Percentiles rank a stretch among this genome's conserved stretches.
Evolutionary conservation across 1,140 invertebrate genomes (phyloP).

Genomic region (Antheraea pernyi): DNA sequence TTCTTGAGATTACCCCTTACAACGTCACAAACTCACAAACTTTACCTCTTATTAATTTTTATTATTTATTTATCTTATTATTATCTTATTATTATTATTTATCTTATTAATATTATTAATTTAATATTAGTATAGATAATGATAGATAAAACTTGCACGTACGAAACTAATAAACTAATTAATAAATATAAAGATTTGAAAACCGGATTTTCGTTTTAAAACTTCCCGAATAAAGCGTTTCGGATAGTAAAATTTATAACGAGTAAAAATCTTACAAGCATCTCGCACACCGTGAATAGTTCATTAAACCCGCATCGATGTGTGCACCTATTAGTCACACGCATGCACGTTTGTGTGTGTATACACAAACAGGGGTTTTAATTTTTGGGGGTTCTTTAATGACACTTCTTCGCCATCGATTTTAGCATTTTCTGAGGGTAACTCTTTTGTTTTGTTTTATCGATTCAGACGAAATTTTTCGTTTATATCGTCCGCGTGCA

Average conservation of each 20-base stretch:
- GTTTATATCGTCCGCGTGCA: constrained; percentile 37
- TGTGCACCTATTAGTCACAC: constrained; percentile 40
- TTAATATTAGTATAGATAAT: no score
- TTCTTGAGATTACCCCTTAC: no score
- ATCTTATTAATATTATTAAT: no score
- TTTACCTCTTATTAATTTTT: no score
- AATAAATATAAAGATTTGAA: no score
- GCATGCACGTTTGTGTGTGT: constrained; percentile 40
- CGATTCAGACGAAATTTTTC: constrained; percentile 55
- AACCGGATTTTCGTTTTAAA: no score
- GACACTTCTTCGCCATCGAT: constrained; percentile 78
- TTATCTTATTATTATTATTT: no score
- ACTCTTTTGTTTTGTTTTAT: constrained; percentile 74
- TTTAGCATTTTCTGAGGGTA: constrained; percentile 71
- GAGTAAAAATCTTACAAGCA: neutral
- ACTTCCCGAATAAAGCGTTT: no score
- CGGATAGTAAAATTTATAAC: neutral
- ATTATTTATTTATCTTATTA: no score
- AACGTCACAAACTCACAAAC: no score
- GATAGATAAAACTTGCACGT: no score
- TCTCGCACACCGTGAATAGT: constrained; percentile 34
- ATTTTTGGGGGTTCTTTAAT: constrained; percentile 78
- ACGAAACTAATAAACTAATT: no score
- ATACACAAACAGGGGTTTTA: constrained; percentile 67
- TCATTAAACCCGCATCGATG: constrained; percentile 49